phyloP scores from a whole-genome alignment of 2,888 invertebrate species.

The Lasius platythorax region DNA sequence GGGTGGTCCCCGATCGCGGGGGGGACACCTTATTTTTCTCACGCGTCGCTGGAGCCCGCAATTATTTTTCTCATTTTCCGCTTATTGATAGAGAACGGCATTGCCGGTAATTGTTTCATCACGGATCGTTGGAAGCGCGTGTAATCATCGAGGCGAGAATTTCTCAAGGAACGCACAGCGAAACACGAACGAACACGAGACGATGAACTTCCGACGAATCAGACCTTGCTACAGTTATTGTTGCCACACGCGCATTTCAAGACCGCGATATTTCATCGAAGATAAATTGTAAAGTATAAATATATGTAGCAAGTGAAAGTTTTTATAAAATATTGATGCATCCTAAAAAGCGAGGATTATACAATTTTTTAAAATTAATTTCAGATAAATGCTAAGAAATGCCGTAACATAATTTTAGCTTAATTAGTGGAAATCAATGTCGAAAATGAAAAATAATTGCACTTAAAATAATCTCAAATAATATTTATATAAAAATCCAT shows the following conservation, averaged over 20 bases:
- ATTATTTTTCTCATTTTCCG: slow-evolving; percentile 63
- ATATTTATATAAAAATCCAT: neutral
- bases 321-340: neutral
- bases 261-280: neutral
- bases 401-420: neutral
- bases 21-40: slow-evolving; percentile 19
- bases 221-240: slow-evolving; percentile 30
- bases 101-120: slow-evolving; percentile 59
- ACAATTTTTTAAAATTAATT: slow-evolving; percentile 7
- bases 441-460: neutral
- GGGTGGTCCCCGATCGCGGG: slow-evolving; percentile 19
- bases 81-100: slow-evolving; percentile 46
- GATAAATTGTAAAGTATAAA: neutral
- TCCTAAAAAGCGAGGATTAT: neutral
- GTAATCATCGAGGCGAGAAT: slow-evolving; percentile 57
- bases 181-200: slow-evolving; percentile 28
- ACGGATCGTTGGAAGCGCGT: slow-evolving; percentile 51
- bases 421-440: neutral
- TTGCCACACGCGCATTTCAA: neutral
- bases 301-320: too few species aligned
- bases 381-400: neutral
- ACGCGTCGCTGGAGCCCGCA: neutral
- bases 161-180: slow-evolving; percentile 49
- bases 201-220: slow-evolving; percentile 43
- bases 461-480: neutral